Evolutionary conservation across 1,140 invertebrate genomes (phyloP), one percentile per base, ranked within the genome.

Genomic region (Temnothorax nylanderi): DNA sequence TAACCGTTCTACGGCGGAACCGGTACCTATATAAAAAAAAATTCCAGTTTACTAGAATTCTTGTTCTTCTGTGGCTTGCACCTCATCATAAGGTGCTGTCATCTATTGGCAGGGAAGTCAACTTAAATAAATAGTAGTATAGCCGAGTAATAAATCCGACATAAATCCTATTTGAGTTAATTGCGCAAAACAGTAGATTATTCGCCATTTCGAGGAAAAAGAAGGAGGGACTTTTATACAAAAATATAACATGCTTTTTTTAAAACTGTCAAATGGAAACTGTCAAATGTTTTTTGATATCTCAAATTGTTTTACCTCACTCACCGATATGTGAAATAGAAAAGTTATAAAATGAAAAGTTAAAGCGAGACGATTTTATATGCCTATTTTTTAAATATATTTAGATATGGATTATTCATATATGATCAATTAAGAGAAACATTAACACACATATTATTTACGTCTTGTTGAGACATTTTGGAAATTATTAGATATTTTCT

Each of bases 21-120:
- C 34, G 44, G 6, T 5, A 11, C 49, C 21, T 74, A 5, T 41
- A 41, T 5, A 41, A 41, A 37, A 44, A 44, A 21, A 67, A 44
- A 67, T 21, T 44, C 41, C 67, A 74, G 16, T 58, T 74, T 11
- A 47, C n/a, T 60, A n/a, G n/a, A 75, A 13, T 37, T 49, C 41
- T 47, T 37, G 62, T 41, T 47, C 54, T 44, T 51, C 21, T 49
- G 37, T 10, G 80, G 67, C 49, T 84, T 62, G 54, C 41, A 34
- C 34, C 54, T 84, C 56, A 74, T 62, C 56, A 74, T 62, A 62
- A 58, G 41, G 80, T 84, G 80, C 80, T 84, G 80, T 84, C 80
- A 84, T 47, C 80, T 84, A 49, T 84, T 84, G 69, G 54, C 80
- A 74, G 54, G 5, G 51, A 32, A 32, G 26, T 54, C 7, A 7